Conservation (phyloP, 2,113 vertebrate genomes). For the Aegithalos caudatus region DNA sequence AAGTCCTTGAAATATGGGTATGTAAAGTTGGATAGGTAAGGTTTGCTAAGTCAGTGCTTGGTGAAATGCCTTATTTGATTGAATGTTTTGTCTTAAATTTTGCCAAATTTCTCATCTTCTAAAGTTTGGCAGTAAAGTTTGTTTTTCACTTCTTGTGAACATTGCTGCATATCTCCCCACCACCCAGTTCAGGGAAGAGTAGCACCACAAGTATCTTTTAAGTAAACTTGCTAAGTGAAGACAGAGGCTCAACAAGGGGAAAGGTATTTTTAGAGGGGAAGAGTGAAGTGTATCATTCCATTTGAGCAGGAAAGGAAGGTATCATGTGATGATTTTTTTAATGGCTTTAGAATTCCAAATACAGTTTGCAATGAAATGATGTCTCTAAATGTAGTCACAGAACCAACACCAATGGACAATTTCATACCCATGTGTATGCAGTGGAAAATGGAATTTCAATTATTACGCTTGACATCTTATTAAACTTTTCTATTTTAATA, state of each 20-base stretch:
- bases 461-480: neutral
- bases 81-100: neutral
- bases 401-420: neutral
- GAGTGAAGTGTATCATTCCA: neutral
- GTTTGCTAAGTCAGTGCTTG: neutral
- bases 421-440: neutral
- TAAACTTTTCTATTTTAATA: neutral
- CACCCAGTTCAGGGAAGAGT: neutral
- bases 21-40: too few species aligned
- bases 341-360: conserved; percentile 1
- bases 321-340: neutral
- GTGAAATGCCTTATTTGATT: neutral
- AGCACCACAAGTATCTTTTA: neutral
- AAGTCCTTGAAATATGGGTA: neutral
- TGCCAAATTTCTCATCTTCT: neutral
- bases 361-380: neutral
- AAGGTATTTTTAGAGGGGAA: neutral
- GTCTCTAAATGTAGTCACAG: neutral
- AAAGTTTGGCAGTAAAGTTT: neutral
- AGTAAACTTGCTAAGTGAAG: neutral
- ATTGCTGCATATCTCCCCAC: accelerated
- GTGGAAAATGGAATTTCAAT: neutral
- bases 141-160: neutral
- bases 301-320: neutral
- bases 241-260: accelerated